Base-by-base conservation (phyloP, 2,888 invertebrate genomes). In the Plebejus anna region DNA sequence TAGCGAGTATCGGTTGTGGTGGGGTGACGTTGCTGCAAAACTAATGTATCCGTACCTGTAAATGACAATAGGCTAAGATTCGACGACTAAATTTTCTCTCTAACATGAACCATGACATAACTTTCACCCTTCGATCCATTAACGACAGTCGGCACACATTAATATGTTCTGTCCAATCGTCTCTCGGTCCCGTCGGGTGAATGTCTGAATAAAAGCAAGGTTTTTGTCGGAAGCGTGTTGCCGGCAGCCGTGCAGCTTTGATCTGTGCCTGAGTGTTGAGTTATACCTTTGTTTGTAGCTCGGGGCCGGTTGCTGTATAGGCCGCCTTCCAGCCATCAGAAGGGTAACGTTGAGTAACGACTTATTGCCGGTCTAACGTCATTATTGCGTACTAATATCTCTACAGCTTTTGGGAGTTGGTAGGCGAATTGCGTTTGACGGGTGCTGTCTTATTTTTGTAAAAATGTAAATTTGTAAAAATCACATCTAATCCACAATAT, bases 211-310 rank as follows among this genome's bases (percentile, higher is more conserved):
- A 42, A 76, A 72, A 77, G 80, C 79, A 78, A 78, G 81, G 80
- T 81, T 78, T 80, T 73, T 79, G 80, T 76, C 77, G 79, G 75
- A 79, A 82, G 78, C 71, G 42, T 72, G 71, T 38, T 72, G 71
- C 57, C 79, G 79, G 77, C 79, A 79, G 77, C 79, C 77, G 66
- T 81, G 82, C 83, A 83, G 82, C 82, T 76, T 79, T 80, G 66
- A 83, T 80, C 80, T 82, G 88, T 89, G 88, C 87, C 88, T 85
- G 84, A 82, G 85, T 86, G 90, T 90, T 94, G 88, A 94, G 91
- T 86, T 91, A 84, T 90, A 86, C 88, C 85, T 92, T 93, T 91
- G 85, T 94, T 93, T 91, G 88, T 94, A 94, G 93, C 85, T 83
- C 85, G 87, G 86, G 89, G 85, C 88, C 88, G 89, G 84, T 87